These are phyloP conservation scores for Alethe diademata DNA, from an alignment of 2,113 vertebrate species.

Conservation along the genomic window DNA sequence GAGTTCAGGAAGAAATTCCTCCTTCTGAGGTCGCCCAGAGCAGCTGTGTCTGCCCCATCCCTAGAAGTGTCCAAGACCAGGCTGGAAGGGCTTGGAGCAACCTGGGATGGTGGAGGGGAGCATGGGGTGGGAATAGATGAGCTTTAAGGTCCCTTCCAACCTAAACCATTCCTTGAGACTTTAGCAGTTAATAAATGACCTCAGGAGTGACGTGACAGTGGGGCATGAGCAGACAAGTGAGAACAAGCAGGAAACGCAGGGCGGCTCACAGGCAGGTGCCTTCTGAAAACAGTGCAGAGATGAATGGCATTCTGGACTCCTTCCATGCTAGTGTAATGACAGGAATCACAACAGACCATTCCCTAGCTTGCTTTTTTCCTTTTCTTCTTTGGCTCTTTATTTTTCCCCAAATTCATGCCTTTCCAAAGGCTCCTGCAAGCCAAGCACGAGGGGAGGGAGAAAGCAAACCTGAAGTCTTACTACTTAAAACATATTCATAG, in stretches of 20 bases:
- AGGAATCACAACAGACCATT: slow-evolving; percentile 54
- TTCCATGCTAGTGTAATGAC: slow-evolving; percentile 1
- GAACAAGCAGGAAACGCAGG: background rate
- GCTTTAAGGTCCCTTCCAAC: background rate
- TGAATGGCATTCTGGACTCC: slow-evolving; percentile 27
- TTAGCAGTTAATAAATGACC: background rate
- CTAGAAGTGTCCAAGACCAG: background rate
- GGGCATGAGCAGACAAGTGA: background rate
- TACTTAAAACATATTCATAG: slow-evolving; percentile 83
- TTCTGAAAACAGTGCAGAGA: slow-evolving; percentile 43
- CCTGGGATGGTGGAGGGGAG: background rate
- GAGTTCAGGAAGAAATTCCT: background rate
- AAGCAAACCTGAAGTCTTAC: slow-evolving; percentile 74
- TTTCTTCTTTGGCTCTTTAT: background rate
- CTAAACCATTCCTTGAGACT: background rate
- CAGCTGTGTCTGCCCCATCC: background rate
- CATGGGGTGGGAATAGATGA: background rate
- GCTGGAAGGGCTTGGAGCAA: background rate
- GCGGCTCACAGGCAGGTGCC: background rate
- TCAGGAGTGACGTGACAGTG: background rate
- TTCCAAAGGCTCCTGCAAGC: slow-evolving; percentile 58
- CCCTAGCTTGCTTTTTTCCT: background rate
- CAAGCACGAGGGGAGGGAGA: background rate
- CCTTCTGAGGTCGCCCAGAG: background rate
- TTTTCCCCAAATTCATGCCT: background rate